Percentiles rank a stretch among this genome's conserved stretches.
These are phyloP conservation scores for Omphaloscelis lunosa DNA, from an alignment of 2,888 invertebrate species.

Conservation along the genomic window DNA sequence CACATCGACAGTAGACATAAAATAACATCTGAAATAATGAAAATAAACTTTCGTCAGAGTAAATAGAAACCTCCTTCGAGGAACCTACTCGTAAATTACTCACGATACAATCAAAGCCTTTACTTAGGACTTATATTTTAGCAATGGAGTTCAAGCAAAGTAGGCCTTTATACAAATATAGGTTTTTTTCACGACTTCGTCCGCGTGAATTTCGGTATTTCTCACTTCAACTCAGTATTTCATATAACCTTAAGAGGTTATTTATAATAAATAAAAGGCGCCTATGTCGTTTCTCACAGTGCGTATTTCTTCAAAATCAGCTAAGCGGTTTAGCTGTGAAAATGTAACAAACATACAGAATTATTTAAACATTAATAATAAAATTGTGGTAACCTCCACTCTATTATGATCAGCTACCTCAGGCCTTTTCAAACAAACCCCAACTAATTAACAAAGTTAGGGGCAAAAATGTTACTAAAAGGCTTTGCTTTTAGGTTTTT, in stretches of 20 bases:
- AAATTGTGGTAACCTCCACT: not conserved
- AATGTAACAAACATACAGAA: conserved; percentile 4
- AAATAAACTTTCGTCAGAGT: not conserved
- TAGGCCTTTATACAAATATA: not conserved
- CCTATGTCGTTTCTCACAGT: not conserved
- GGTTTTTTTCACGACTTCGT: not conserved
- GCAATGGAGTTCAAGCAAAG: not conserved
- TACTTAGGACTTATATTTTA: conserved; percentile 9
- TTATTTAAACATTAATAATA: not conserved
- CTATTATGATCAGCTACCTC: conserved; percentile 5
- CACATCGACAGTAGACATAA: not conserved
- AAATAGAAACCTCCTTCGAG: not conserved
- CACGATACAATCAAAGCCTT: conserved; percentile 10
- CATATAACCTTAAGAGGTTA: too few relatives aligned
- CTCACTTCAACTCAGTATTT: not conserved
- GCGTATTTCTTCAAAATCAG: not conserved
- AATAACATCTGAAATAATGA: not conserved
- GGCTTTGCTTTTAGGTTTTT: not conserved
- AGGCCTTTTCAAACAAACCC: conserved; percentile 11
- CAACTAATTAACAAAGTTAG: conserved; percentile 21
- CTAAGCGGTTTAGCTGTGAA: too few relatives aligned
- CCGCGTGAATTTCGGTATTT: not conserved
- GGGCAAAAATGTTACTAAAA: not conserved
- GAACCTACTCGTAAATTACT: conserved; percentile 9
- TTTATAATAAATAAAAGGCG: too few relatives aligned